Conservation (phyloP, 2,888 invertebrate genomes). For the Oscheius onirici region DNA sequence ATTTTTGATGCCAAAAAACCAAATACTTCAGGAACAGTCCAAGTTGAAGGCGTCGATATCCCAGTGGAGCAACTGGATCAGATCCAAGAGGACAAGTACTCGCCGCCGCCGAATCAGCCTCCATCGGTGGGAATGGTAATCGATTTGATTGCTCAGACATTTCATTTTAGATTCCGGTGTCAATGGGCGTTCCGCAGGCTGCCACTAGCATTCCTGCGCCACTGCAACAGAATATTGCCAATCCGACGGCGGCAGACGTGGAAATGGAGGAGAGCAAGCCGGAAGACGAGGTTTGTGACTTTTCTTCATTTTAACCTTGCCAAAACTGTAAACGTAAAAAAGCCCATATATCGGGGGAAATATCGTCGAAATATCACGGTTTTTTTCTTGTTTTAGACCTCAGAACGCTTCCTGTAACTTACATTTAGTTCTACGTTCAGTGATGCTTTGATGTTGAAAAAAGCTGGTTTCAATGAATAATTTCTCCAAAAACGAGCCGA, state of each 20-base stretch:
- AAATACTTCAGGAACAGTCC: slow-evolving; percentile 76
- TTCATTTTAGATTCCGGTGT: neutral
- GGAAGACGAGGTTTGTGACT: slow-evolving; percentile 12
- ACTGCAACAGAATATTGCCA: neutral
- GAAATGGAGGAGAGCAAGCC: slow-evolving; percentile 12
- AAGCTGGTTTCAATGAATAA: no score
- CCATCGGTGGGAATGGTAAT: neutral
- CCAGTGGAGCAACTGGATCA: slow-evolving; percentile 66
- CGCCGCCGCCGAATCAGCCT: no score
- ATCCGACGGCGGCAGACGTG: slow-evolving; percentile 8
- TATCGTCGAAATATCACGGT: no score
- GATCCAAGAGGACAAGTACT: neutral
- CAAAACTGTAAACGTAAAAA: no score
- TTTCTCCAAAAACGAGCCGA: no score
- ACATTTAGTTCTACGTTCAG: no score
- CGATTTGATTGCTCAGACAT: neutral
- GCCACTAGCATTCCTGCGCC: neutral
- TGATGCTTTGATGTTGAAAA: no score
- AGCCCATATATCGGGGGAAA: no score
- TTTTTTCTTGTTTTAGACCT: no score
- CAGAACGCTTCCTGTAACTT: no score
- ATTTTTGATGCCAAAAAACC: neutral
- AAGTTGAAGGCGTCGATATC: slow-evolving; percentile 88
- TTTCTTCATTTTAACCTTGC: neutral
- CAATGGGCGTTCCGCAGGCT: neutral